Evolutionary conservation across 2,888 invertebrate genomes (phyloP), one percentile per base, ranked within the genome.

Genomic region (Matsumyia berberina): DNA sequence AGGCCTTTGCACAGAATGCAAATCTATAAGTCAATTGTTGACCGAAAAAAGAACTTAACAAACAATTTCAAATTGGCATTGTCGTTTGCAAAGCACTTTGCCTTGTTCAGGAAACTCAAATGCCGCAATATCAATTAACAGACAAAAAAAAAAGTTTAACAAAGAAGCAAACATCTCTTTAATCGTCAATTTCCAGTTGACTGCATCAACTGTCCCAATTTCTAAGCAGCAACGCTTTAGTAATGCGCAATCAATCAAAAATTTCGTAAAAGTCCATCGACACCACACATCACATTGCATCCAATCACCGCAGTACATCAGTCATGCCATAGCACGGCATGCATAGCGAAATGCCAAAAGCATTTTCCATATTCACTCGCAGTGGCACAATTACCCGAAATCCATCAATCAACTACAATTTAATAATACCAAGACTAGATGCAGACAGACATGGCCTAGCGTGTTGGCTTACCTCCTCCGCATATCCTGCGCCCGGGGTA

Each of bases 351-450:
- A 82, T 77, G 82, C 69, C 79, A 79, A 85, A 79, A 70, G 85
- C 79, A 85, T 85, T 85, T 85, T 85, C 85, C 79, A 85, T 85
- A 85, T 79, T 53, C 85, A 74, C 69, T 79, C 51, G 73, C 85
- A 85, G 79, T 79, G 85, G 85, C 85, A 85, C 85, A 85, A 85
- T 85, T 85, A 58, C 85, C 39, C 64, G 85, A 85, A 69, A 85
- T 79, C 85, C 85, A 79, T 85, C 85, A 79, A 85, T 85, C 85
- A 85, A 58, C 57, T 74, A 73, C 79, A 74, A 79, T 79, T 79
- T 79, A 85, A 85, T 85, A 79, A 74, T 58, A 53, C 39, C 74
- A 78, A 73, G 46, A 57, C 55, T 62, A 49, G 39, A 49, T 73
- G 78, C 83, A 66, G 33, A 29, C 82, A 58, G 70, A 53, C 66